Base-by-base conservation (phyloP, 2,113 vertebrate species). In the Struthio camelus region DNA sequence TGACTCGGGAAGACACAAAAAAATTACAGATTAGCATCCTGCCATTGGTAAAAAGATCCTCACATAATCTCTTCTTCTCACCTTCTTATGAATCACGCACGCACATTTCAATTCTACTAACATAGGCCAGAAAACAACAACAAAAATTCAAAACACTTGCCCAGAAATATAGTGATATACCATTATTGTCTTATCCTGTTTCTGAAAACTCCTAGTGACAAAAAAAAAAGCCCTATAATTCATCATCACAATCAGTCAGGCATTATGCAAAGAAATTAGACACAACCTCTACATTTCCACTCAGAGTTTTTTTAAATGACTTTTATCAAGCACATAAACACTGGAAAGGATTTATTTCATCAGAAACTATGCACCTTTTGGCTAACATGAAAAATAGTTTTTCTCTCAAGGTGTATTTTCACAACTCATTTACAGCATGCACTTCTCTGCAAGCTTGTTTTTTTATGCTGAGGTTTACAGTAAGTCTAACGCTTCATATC, bases 101-200 rank as follows among this genome's bases (percentile, higher is more conserved):
- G 50, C 24, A 20, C 36, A 38, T 73, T 30, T 73, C 16, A 53
- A 6, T 27, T 38, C 25, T 72, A 72, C n/a, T n/a, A 38, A 36
- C 19, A 14, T n/a, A 72, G 17, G 48, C 27, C 32, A 89, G 80
- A 89, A 67, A 69, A 79, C 40, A 15, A 34, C n/a, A 71, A 80
- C 81, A 80, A 23, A 84, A 94, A 54, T 62, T 28, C 15, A 36
- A 69, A 85, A 77, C 4, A 8, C 4, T 10, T 16, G 50, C 20
- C 82, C 59, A n/a, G 14, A 85, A 85, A 65, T 56, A 40, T 1
- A 40, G 42, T 75, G 93, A 36, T 12, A 38, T 51, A 69, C 40
- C 42, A 81, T 85, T 89, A 50, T 40, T 88, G 25, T 56, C 67
- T 95, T 94, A 93, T 94, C 90, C 94, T 70, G 2, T 66, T 76